Base-by-base conservation (phyloP, 2,797 vertebrate genomes). In the Characodon lateralis region DNA sequence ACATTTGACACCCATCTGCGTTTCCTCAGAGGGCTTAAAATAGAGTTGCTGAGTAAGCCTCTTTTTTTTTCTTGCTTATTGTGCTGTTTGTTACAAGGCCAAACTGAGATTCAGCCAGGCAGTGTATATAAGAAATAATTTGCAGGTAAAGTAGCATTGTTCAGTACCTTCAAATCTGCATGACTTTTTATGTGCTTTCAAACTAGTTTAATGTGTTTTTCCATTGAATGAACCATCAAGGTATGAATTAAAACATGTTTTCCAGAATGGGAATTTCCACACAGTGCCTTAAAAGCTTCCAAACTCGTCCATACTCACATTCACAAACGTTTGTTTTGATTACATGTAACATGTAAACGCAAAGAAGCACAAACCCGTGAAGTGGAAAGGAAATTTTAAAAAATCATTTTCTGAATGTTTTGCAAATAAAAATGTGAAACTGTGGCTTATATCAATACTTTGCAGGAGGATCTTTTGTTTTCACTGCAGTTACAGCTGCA, bases 1-100 rank as follows among this genome's bases (percentile, higher is more conserved):
- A 83, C 75, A 78, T 87, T 78, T 88, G 83, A 83, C 78, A 73
- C 86, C 79, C 80, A 87, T 86, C 81, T 84, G 82, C 74, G 81
- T 83, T 87, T 78, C 78, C 85, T 77, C 82, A 83, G 71, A 43
- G 31, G 48, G 74, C 88, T 90, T 73, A 90, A 85, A 91, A 92
- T 91, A 92, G 84, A 91, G 73, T 50, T 87, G 89, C 88, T 85
- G 73, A 72, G 79, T 87, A 80, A 88, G 87, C 88, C 83, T 86
- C 79, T 83, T 72, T 79, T 71, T 71, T 78, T 26, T 73, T 79
- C 83, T 55, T 85, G 84, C 83, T 88, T 83, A 82, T 82, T 22
- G 1, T 1, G 81, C 89, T 72, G 61, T 87, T 90, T 87, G 79
- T 87, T 81, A 79, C 82, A 71, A 82, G 61, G 83, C 72, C 76